These are phyloP conservation scores for Sympetrum striolatum DNA, from an alignment of 2,888 invertebrate genomes.

Conservation along the genomic window DNA sequence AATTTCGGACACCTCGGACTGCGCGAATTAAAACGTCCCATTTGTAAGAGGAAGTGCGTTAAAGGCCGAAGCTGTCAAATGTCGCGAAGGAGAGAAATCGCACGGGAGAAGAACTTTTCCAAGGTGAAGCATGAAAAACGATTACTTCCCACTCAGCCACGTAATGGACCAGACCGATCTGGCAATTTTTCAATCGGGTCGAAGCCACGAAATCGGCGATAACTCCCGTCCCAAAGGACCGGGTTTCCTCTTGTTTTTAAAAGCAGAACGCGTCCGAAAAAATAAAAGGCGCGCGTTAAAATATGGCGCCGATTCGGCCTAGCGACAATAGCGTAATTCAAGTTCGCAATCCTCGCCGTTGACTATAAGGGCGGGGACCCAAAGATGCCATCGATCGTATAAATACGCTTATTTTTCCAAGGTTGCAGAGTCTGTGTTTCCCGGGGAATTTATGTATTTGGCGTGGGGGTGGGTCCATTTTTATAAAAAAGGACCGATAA, in stretches of 20 bases:
- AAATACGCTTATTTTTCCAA: neutral
- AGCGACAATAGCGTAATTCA: neutral
- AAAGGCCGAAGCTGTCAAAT: neutral
- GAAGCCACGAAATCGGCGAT: neutral
- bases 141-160: neutral
- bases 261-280: neutral
- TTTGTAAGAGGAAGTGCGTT: neutral
- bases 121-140: neutral
- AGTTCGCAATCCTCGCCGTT: neutral
- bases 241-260: neutral
- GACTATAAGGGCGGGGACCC: neutral
- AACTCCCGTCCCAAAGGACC: neutral
- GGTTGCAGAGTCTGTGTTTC: neutral
- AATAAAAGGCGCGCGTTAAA: neutral
- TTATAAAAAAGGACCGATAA: neutral
- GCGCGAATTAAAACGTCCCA: too few relatives aligned
- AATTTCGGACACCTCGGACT: too few relatives aligned
- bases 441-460: neutral
- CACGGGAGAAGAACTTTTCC: neutral
- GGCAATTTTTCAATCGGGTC: neutral
- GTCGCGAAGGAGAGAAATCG: neutral
- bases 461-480: neutral
- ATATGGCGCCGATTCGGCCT: neutral
- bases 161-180: neutral
- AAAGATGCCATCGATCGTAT: neutral